Evolutionary conservation across 2,113 vertebrate species (phyloP).

Genomic region (Brachyistius frenatus): DNA sequence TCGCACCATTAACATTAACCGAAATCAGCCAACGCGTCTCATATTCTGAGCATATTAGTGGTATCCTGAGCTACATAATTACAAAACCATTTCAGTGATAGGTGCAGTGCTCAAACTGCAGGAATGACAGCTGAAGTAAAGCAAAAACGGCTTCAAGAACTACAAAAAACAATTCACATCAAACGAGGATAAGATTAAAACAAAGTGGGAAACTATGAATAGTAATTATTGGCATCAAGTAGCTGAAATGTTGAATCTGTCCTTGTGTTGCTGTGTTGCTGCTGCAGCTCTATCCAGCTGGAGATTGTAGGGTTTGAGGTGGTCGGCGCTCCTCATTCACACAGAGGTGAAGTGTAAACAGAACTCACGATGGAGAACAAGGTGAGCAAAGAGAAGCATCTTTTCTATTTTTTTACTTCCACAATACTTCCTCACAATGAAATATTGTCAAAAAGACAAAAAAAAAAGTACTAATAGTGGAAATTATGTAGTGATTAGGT

Average conservation of each 20-base stretch:
- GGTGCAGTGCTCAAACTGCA: slow-evolving; percentile 21
- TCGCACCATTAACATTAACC: slow-evolving; percentile 40
- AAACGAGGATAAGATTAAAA: slow-evolving; percentile 11
- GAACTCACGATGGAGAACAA: neutral
- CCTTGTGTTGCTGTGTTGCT: neutral
- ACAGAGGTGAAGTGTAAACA: slow-evolving; percentile 38
- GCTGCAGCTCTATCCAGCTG: neutral
- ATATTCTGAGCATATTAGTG: slow-evolving; percentile 42
- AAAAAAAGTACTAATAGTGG: too few species aligned
- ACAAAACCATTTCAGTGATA: slow-evolving; percentile 51
- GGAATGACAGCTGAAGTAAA: neutral
- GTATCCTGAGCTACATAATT: slow-evolving; percentile 17
- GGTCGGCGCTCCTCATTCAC: slow-evolving; percentile 32
- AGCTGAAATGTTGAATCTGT: too few species aligned
- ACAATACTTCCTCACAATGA: neutral
- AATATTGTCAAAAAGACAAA: too few species aligned
- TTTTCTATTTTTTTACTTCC: neutral
- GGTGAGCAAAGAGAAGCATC: neutral
- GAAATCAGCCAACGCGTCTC: slow-evolving; percentile 36
- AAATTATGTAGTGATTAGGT: too few species aligned
- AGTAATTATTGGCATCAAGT: neutral
- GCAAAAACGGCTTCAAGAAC: too few species aligned
- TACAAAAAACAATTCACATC: neutral
- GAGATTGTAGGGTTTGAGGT: slow-evolving; percentile 43
- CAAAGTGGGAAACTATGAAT: neutral